Percentiles rank a stretch among this genome's conserved stretches.
Conservation (phyloP, 2,888 invertebrate species). For the Thysanoteuthis rhombus region DNA sequence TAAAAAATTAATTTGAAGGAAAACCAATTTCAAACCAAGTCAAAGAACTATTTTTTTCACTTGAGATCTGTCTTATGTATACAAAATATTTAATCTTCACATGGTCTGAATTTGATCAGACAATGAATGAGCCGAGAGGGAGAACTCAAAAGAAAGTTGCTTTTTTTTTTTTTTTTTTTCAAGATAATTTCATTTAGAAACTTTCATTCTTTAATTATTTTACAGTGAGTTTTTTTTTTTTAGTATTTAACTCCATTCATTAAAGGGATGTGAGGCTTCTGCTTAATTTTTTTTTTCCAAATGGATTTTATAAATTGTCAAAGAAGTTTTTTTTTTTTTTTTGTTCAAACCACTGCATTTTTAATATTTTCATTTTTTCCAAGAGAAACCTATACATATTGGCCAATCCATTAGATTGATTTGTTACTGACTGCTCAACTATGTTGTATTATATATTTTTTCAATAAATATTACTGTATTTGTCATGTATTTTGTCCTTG, state of each 20-base stretch:
- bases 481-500: neutral
- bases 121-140: neutral
- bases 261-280: neutral
- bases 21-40: no score
- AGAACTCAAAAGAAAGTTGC: neutral
- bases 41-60: no score
- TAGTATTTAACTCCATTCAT: neutral
- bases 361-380: neutral
- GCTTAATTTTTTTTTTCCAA: no score
- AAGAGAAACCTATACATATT: neutral
- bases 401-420: neutral
- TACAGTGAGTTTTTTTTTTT: neutral
- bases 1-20: no score
- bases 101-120: neutral
- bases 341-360: neutral
- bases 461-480: neutral
- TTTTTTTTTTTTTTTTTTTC: neutral
- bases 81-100: neutral
- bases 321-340: neutral
- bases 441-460: neutral
- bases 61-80: no score
- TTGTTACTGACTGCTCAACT: neutral
- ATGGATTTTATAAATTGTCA: neutral
- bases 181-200: neutral
- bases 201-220: neutral